Percentiles rank a stretch among this genome's conserved stretches.
These are phyloP conservation scores for Leptarthrus brevirostris DNA, from an alignment of 2,888 invertebrate species.

Conservation along the genomic window DNA sequence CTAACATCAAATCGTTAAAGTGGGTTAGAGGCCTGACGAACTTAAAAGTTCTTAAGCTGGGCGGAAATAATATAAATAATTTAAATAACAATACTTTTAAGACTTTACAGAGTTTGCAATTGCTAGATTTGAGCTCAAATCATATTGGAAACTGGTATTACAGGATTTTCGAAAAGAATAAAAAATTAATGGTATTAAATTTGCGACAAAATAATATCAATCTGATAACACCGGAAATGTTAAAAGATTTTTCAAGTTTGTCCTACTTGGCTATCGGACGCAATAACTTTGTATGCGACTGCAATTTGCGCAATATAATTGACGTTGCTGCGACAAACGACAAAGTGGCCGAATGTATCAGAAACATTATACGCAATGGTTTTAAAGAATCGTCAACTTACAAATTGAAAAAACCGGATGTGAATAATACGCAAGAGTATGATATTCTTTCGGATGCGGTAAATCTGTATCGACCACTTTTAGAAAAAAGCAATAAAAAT, in stretches of 20 bases:
- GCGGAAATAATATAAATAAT: conserved; percentile 68
- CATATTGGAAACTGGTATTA: conserved; percentile 71
- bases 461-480: neutral
- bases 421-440: neutral
- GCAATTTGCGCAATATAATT: conserved; percentile 69
- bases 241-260: conserved; percentile 69
- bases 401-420: neutral
- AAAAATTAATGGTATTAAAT: conserved; percentile 66
- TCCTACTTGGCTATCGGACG: conserved; percentile 69
- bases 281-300: conserved; percentile 74
- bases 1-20: conserved; percentile 65
- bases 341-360: conserved; percentile 21
- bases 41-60: conserved; percentile 68
- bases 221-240: conserved; percentile 70
- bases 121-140: conserved; percentile 70
- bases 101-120: conserved; percentile 65
- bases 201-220: conserved; percentile 71
- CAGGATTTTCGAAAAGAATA: conserved; percentile 65
- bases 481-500: conserved; percentile 13
- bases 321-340: conserved; percentile 63
- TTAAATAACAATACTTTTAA: conserved; percentile 62
- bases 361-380: conserved; percentile 5
- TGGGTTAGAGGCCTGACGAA: conserved; percentile 65
- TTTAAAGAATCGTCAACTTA: neutral
- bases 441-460: neutral